phyloP scores from a whole-genome alignment of 1,140 invertebrate genomes.

The Metaphire vulgaris region DNA sequence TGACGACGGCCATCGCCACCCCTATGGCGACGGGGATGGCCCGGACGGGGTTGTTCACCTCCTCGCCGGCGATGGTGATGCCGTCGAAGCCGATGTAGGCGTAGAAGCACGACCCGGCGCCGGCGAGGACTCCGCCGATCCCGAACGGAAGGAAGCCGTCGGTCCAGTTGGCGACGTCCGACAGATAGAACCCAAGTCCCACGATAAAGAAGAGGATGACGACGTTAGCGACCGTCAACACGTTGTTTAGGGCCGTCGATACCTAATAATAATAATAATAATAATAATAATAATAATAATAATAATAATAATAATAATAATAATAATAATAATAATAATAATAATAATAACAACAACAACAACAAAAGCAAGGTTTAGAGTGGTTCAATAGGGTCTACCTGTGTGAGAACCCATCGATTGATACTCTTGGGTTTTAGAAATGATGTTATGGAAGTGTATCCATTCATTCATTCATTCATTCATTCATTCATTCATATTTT shows the following conservation, averaged over 20 bases:
- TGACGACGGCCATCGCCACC: constrained; percentile 70
- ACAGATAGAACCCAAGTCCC: constrained; percentile 38
- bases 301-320: no score
- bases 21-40: constrained; percentile 76
- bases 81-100: constrained; percentile 41
- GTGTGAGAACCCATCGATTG: no score
- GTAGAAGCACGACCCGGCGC: constrained; percentile 36
- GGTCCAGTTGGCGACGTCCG: constrained; percentile 32
- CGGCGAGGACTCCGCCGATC: constrained; percentile 31
- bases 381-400: no score
- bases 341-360: no score
- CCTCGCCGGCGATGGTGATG: constrained; percentile 82
- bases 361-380: no score
- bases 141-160: constrained; percentile 35
- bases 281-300: no score
- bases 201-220: constrained; percentile 56
- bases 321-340: no score
- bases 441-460: no score
- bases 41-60: constrained; percentile 67
- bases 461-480: no score
- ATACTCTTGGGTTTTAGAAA: no score
- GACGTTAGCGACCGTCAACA: constrained; percentile 63
- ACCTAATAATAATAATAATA: no score
- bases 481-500: no score
- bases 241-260: constrained; percentile 65